These are phyloP conservation scores for Psittacula cyanocephala DNA, from an alignment of 2,113 vertebrate species.

Conservation along the genomic window DNA sequence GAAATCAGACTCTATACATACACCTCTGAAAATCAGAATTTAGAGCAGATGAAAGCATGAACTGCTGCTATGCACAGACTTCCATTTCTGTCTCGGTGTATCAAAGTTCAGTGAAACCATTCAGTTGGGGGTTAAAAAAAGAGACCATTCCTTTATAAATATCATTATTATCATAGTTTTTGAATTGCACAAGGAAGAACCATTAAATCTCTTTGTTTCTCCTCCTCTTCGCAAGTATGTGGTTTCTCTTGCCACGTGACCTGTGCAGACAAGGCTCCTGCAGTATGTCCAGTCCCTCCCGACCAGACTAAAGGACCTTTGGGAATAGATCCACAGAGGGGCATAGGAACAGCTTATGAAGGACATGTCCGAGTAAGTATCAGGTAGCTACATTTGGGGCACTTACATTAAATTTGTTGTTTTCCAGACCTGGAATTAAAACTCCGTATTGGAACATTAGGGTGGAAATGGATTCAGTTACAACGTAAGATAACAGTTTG, in stretches of 20 bases:
- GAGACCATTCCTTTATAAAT: neutral
- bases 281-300: constrained; percentile 91
- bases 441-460: neutral
- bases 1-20: neutral
- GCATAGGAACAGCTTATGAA: constrained; percentile 95
- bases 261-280: constrained; percentile 96
- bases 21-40: neutral
- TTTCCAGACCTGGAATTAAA: neutral
- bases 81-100: neutral
- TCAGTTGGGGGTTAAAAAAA: neutral
- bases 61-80: neutral
- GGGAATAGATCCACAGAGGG: constrained; percentile 95
- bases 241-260: constrained; percentile 98
- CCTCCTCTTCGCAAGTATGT: constrained; percentile 79
- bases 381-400: neutral
- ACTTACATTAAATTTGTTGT: neutral
- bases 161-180: neutral
- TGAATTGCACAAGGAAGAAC: neutral
- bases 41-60: neutral
- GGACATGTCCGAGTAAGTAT: constrained; percentile 91
- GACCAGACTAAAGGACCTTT: constrained; percentile 95
- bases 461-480: neutral
- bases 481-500: neutral
- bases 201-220: neutral
- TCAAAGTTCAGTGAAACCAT: neutral